Percentiles rank a stretch among this genome's conserved stretches.
Evolutionary conservation across 1,140 invertebrate genomes (phyloP).

Genomic region (Cotesia chilonis): DNA sequence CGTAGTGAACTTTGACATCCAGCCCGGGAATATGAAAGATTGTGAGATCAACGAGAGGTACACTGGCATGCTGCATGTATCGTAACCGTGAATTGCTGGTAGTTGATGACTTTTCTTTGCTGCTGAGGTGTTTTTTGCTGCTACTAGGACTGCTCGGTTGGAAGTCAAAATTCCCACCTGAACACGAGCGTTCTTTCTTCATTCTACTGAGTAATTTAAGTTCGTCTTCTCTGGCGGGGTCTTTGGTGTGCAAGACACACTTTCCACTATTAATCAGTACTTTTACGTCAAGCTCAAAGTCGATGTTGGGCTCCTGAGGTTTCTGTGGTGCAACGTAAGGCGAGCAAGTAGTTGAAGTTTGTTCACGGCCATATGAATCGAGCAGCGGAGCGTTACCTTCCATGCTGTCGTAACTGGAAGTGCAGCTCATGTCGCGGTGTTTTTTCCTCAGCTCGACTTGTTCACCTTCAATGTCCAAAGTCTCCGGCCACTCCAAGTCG

Average conservation of each 20-base stretch:
- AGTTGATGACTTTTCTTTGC: constrained; percentile 62
- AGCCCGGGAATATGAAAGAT: constrained; percentile 95
- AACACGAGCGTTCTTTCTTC: constrained; percentile 77
- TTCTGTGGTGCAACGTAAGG: constrained; percentile 67
- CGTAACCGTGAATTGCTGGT: constrained; percentile 64
- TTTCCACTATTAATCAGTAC: constrained; percentile 96
- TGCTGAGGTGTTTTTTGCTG: constrained; percentile 62
- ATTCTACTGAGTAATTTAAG: constrained; percentile 69
- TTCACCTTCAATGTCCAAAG: constrained; percentile 72
- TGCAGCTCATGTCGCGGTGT: constrained; percentile 55
- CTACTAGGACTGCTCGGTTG: constrained; percentile 67
- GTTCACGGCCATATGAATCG: constrained; percentile 56
- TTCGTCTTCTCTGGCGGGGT: constrained; percentile 77
- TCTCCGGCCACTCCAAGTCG: constrained; percentile 70
- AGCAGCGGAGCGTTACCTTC: constrained; percentile 60
- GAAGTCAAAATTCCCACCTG: constrained; percentile 75
- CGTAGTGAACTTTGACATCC: constrained; percentile 80
- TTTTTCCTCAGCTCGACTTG: constrained; percentile 73
- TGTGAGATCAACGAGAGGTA: constrained; percentile 80
- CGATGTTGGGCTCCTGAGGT: constrained; percentile 90
- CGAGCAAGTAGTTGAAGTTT: constrained; percentile 58
- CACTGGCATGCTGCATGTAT: constrained; percentile 60
- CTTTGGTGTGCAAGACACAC: constrained; percentile 95
- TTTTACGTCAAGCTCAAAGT: constrained; percentile 96
- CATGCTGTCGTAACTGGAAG: constrained; percentile 64